Evolutionary conservation across 2,113 vertebrate genomes (phyloP).

Genomic region (Emydocephalus ijimae): DNA sequence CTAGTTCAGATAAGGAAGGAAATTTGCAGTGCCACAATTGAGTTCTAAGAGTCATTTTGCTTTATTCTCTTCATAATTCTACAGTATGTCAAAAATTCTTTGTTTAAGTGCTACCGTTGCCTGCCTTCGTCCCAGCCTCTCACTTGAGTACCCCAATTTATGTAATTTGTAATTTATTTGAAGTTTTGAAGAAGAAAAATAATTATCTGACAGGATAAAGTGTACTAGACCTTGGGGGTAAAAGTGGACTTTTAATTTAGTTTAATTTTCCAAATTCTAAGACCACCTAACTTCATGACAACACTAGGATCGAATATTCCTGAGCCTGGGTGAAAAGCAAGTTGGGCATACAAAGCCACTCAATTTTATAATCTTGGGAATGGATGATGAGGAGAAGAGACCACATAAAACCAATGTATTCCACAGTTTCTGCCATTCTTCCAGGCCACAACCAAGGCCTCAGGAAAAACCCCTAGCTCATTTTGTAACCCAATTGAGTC

Average conservation of each 20-base stretch:
- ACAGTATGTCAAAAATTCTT: neutral
- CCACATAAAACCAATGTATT: neutral
- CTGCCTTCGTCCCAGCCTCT: neutral
- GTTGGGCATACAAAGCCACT: neutral
- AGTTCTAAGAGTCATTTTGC: neutral
- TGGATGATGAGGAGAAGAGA: neutral
- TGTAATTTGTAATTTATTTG: neutral
- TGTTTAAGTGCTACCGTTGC: neutral
- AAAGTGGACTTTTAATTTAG: neutral
- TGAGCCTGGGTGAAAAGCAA: neutral
- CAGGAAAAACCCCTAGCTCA: neutral
- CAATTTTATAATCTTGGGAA: neutral
- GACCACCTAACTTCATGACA: neutral
- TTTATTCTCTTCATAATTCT: neutral
- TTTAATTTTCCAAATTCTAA: neutral
- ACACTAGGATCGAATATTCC: neutral
- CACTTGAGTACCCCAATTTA: neutral
- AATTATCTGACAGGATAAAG: neutral
- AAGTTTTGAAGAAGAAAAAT: neutral
- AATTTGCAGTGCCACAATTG: neutral
- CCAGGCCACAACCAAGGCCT: neutral
- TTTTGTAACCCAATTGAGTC: neutral
- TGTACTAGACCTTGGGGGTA: neutral
- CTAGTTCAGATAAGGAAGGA: neutral
- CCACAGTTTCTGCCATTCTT: neutral